A percentile compares a stretch with the other conserved stretches of the same genome.
These are phyloP conservation scores for Drosophila multiciliata DNA, from an alignment of 2,888 invertebrate genomes.

Conservation along the genomic window DNA sequence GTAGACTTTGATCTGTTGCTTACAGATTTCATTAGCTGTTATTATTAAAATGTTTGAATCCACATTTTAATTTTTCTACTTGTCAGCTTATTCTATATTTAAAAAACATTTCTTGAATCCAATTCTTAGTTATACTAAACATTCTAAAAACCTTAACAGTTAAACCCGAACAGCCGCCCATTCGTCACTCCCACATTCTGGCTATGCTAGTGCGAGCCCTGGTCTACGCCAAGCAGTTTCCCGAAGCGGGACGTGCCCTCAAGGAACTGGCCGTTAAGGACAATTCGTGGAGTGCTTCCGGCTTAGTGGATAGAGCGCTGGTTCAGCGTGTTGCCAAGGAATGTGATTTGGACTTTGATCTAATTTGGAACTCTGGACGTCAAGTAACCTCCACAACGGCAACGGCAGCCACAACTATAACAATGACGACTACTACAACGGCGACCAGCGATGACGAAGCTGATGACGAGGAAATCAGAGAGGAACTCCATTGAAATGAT, in stretches of 20 bases:
- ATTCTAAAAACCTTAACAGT: conserved; percentile 58
- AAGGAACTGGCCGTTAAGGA: conserved; percentile 83
- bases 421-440: conserved; percentile 44
- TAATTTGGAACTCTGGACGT: conserved; percentile 83
- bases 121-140: neutral
- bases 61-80: neutral
- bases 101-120: neutral
- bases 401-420: conserved; percentile 58
- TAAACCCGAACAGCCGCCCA: conserved; percentile 84
- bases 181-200: conserved; percentile 83
- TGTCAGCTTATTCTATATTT: neutral
- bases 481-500: conserved; percentile 77
- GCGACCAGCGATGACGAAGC: conserved; percentile 68
- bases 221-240: conserved; percentile 81
- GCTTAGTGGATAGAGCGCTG: conserved; percentile 80
- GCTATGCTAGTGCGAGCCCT: conserved; percentile 83
- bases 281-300: conserved; percentile 82
- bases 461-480: conserved; percentile 83
- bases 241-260: conserved; percentile 83
- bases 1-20: neutral
- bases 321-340: conserved; percentile 84
- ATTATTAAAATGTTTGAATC: neutral
- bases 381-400: conserved; percentile 49
- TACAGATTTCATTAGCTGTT: neutral
- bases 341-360: conserved; percentile 84